Base-by-base conservation (phyloP, 1,140 invertebrate genomes). In the Phymorhynchus buccinoides region DNA sequence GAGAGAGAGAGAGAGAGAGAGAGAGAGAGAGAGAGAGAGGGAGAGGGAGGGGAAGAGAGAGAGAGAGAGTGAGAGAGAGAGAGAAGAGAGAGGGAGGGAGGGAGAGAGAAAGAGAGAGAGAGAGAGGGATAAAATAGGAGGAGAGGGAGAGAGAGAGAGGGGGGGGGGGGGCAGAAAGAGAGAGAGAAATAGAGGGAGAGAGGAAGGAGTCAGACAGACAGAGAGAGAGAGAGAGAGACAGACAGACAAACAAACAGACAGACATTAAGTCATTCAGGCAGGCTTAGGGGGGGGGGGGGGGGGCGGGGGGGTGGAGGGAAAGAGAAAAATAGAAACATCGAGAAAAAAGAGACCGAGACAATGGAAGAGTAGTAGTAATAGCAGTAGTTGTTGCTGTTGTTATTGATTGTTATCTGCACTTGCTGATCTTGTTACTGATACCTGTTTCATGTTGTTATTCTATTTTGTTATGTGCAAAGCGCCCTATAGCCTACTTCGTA, bases 181-280 rank as follows among this genome's bases (percentile, higher is more conserved):
- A 71, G 68, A 32, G 30, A 35, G 68, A 71, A 32, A 35, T 6
- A 35, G 30, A 71, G 68, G 35, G 22, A 35, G 22, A 35, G 68
- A 71, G 30, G n/a, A 27, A 27, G 35, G 3, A 71, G 68, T 6
- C 4, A 66, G 7, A 27, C 18, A 66, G 62, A 27, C 9, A 27
- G 62, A 66, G 62, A 12, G 62, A 66, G 22, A 66, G 62, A 66
- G 62, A 66, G 62, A 66, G 62, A 66, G 62, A 66, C 9, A 66
- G 62, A 66, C 18, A 66, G 62, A 66, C 18, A 66, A 27, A 66
- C 18, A 66, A 3, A 66, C 9, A 66, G 62, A n/a, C n/a, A n/a
- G n/a, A n/a, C n/a, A n/a, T n/a, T n/a, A n/a, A n/a, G n/a, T n/a
- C n/a, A n/a, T n/a, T n/a, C n/a, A n/a, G n/a, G n/a, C n/a, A n/a